These are phyloP conservation scores for Laticauda laticaudata DNA, from an alignment of 2,113 vertebrate species.

Conservation along the genomic window DNA sequence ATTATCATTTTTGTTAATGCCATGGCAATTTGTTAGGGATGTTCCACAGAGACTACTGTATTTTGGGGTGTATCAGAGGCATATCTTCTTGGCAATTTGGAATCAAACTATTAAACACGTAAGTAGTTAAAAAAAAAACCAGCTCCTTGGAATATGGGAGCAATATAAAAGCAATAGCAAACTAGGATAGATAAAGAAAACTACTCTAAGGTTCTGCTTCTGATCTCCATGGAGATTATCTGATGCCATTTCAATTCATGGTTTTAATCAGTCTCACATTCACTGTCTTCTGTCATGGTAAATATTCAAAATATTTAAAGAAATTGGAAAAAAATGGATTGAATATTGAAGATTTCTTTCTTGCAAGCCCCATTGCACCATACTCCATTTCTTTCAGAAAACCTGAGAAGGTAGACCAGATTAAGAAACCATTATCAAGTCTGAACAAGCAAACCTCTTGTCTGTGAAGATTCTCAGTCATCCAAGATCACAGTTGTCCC, in stretches of 20 bases:
- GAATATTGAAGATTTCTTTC: not conserved
- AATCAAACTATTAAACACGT: not conserved
- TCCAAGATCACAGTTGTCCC: too few species aligned
- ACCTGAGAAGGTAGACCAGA: not conserved
- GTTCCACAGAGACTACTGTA: not conserved
- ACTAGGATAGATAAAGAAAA: not conserved
- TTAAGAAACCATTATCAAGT: not conserved
- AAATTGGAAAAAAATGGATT: not conserved
- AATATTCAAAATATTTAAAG: not conserved
- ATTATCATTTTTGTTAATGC: not conserved
- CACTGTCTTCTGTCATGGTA: not conserved
- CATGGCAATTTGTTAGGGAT: not conserved
- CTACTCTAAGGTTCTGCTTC: too few species aligned
- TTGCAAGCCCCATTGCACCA: too few species aligned
- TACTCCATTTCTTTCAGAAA: not conserved
- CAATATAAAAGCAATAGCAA: not conserved
- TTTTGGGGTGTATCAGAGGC: not conserved
- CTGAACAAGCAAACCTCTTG: not conserved
- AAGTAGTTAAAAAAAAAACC: not conserved
- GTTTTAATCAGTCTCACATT: not conserved
- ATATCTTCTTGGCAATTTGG: not conserved
- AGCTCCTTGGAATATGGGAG: not conserved
- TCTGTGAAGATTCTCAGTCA: too few species aligned
- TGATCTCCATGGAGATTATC: too few species aligned
- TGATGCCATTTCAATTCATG: not conserved